Evolutionary conservation across 2,797 vertebrate species (phyloP).

Genomic region (Diceros bicornis): DNA sequence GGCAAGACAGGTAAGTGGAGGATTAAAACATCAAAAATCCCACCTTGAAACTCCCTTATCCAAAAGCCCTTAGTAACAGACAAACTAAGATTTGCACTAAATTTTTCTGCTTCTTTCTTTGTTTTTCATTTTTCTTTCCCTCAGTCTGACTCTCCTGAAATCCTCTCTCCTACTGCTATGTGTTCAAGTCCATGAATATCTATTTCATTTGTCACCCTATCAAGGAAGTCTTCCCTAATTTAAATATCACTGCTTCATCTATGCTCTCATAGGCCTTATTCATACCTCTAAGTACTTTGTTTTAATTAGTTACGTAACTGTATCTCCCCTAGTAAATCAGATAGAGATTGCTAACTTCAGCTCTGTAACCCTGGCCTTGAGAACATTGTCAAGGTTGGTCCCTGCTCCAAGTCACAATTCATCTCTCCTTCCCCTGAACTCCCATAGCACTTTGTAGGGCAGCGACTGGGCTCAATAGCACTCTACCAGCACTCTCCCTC

Average conservation of each 20-base stretch:
- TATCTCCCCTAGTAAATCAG: background rate
- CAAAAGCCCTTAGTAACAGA: background rate
- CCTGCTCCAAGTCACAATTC: background rate
- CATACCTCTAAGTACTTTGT: background rate
- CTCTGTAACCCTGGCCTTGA: background rate
- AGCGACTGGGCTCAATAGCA: background rate
- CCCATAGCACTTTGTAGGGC: background rate
- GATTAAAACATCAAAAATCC: background rate
- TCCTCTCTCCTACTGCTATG: background rate
- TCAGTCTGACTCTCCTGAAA: background rate
- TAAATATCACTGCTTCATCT: background rate
- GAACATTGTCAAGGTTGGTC: background rate
- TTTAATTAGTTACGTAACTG: background rate
- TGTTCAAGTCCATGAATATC: background rate
- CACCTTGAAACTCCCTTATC: background rate
- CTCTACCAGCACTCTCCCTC: background rate
- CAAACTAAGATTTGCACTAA: background rate
- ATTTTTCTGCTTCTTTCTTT: background rate
- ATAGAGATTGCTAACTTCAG: background rate
- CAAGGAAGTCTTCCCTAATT: background rate
- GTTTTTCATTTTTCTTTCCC: background rate
- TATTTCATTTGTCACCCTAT: background rate
- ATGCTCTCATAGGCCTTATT: background rate
- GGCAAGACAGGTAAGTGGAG: background rate
- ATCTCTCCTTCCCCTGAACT: background rate